Evolutionary conservation across 2,888 invertebrate species (phyloP), one percentile per base, ranked within the genome.

Genomic region (Spodoptera exigua): DNA sequence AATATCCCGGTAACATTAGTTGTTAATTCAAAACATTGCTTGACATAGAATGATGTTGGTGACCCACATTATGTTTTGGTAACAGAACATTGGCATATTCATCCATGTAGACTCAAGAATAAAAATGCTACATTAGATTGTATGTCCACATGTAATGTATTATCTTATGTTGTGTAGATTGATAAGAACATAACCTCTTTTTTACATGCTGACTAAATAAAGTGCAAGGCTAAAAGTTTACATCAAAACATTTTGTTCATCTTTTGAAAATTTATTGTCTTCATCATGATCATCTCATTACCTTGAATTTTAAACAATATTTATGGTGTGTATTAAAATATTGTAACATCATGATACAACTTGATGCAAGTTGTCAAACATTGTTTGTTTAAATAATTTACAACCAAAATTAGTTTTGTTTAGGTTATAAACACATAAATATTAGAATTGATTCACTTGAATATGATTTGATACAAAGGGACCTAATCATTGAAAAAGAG

Each of bases 101-200:
- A 58, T 13, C 17, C 3, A 18, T 45, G 47, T 5, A 53, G n/a
- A 52, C 45, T 55, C 36, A 62, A 58, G n/a, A 39, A 53, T 32
- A 45, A 45, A 18, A 51, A 54, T 47, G 12, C 35, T 41, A 63
- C 54, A 44, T 32, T 40, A 54, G 3, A 48, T 46, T 46, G 17
- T 61, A 54, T 45, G 61, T 74, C 58, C 69, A 61, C 43, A 45
- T 66, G 57, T 71, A 57, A 63, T 74, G 39, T 66, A 59, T 54
- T 45, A 61, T 61, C 67, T 62, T 73, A 64, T 67, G 62, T 69
- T 69, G 46, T 58, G 52, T 37, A 44, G 47, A 61, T 17, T 76
- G 73, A 74, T 75, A 74, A 74, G 61, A 70, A 78, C 79, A 80
- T 85, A 85, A 85, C 84, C 84, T 84, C 74, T 58, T 58, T 59